Conservation (phyloP, 2,888 invertebrate species). For the Rhogogaster chlorosoma region DNA sequence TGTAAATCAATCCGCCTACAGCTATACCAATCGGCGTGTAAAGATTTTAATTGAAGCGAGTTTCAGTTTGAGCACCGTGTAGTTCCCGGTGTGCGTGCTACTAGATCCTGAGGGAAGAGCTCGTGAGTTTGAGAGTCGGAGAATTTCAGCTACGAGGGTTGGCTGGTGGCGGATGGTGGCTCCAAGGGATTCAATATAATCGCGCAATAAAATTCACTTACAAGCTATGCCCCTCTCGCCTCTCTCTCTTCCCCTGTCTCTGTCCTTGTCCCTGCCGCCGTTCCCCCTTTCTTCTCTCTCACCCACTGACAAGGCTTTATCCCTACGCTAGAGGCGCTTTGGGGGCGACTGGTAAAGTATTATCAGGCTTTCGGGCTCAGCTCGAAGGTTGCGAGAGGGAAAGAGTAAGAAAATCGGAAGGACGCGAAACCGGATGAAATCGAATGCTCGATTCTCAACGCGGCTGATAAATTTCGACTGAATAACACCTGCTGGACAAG, state of each 20-base stretch:
- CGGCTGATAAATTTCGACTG: not conserved
- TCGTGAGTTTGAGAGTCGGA: conserved; percentile 9
- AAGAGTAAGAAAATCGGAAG: not conserved
- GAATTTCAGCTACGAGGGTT: conserved; percentile 24
- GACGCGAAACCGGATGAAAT: not conserved
- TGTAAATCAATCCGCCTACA: not conserved
- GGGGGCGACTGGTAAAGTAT: conserved; percentile 47
- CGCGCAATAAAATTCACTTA: conserved; percentile 75
- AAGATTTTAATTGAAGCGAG: not conserved
- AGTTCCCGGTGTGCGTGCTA: not conserved
- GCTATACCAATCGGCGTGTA: not conserved
- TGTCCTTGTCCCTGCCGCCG: not conserved
- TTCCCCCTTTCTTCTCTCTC: conserved; percentile 18
- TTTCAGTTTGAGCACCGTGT: conserved; percentile 24
- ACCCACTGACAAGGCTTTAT: conserved; percentile 35
- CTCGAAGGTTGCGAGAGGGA: conserved; percentile 20
- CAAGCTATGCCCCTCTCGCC: conserved; percentile 62
- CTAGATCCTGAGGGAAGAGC: conserved; percentile 28
- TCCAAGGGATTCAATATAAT: conserved; percentile 73
- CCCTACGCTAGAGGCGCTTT: conserved; percentile 40
- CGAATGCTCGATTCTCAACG: not conserved
- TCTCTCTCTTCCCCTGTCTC: not conserved
- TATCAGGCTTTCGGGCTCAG: conserved; percentile 39
- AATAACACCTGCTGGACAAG: not conserved
- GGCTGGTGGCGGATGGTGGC: conserved; percentile 47